Percentiles rank a stretch among this genome's conserved stretches.
These are phyloP conservation scores for Sericinus montela DNA, from an alignment of 2,888 invertebrate species.

Conservation along the genomic window DNA sequence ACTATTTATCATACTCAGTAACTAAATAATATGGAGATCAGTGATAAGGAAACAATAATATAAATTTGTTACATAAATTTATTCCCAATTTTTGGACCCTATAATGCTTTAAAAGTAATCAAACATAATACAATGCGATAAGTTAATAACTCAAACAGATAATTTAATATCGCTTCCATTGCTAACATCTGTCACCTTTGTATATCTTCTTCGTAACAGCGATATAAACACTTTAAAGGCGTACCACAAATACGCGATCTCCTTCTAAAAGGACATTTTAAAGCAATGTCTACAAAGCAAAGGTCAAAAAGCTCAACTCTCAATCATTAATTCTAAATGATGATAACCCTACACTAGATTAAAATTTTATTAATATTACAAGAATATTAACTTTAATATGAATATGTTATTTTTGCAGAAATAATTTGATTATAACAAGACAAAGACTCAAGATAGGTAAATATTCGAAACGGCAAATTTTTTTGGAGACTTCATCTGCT, in stretches of 20 bases:
- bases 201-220: slow-evolving; percentile 41
- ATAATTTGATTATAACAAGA: slow-evolving; percentile 11
- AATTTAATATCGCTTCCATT: slow-evolving; percentile 41
- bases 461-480: too few species aligned
- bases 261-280: slow-evolving; percentile 43
- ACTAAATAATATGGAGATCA: background rate
- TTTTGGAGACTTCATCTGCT: too few species aligned
- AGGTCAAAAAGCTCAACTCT: slow-evolving; percentile 62
- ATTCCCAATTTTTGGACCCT: slow-evolving; percentile 87
- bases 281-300: slow-evolving; percentile 67
- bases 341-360: slow-evolving; percentile 59
- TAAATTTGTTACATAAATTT: slow-evolving; percentile 82
- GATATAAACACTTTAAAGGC: slow-evolving; percentile 21
- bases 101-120: slow-evolving; percentile 84
- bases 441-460: too few species aligned
- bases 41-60: slow-evolving; percentile 51
- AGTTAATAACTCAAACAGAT: slow-evolving; percentile 48
- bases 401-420: slow-evolving; percentile 19
- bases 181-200: slow-evolving; percentile 32
- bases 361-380: slow-evolving; percentile 50
- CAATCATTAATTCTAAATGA: slow-evolving; percentile 47
- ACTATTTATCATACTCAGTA: too few species aligned
- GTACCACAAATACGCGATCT: slow-evolving; percentile 20
- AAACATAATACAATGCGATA: slow-evolving; percentile 76
- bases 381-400: slow-evolving; percentile 34